Percentiles rank a stretch among this genome's conserved stretches.
phyloP scores from a whole-genome alignment of 2,888 invertebrate genomes.

The Epsilonema sp. region DNA sequence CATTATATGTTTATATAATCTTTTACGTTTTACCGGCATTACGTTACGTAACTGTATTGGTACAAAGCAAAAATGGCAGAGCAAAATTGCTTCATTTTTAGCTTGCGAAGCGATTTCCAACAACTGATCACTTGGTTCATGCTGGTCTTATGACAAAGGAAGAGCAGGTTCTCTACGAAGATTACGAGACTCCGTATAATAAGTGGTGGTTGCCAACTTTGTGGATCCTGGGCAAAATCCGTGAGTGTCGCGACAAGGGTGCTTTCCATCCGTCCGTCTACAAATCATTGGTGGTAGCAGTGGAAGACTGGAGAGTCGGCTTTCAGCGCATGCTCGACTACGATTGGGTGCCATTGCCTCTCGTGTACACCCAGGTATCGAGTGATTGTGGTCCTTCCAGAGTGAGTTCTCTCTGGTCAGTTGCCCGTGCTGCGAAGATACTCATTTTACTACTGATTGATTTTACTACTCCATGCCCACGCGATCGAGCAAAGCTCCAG shows the following conservation, averaged over 20 bases:
- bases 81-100: background rate
- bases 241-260: background rate
- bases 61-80: too few species aligned
- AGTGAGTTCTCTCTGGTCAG: too few species aligned
- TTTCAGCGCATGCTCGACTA: constrained; percentile 19
- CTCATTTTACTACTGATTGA: too few species aligned
- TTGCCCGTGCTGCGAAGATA: too few species aligned
- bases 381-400: too few species aligned
- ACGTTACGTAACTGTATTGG: too few species aligned
- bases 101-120: constrained; percentile 27
- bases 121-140: constrained; percentile 28
- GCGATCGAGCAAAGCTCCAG: too few species aligned
- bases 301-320: background rate
- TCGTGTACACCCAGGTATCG: constrained; percentile 32
- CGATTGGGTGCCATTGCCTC: constrained; percentile 33
- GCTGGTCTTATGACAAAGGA: constrained; percentile 29
- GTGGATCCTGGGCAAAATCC: background rate
- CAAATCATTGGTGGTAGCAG: background rate
- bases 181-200: constrained; percentile 1
- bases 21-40: too few species aligned
- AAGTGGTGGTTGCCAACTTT: background rate
- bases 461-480: too few species aligned
- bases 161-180: constrained; percentile 27
- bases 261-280: background rate
- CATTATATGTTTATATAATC: too few species aligned